Conservation (phyloP, 2,113 vertebrate species). For the Gymnarchus niloticus region DNA sequence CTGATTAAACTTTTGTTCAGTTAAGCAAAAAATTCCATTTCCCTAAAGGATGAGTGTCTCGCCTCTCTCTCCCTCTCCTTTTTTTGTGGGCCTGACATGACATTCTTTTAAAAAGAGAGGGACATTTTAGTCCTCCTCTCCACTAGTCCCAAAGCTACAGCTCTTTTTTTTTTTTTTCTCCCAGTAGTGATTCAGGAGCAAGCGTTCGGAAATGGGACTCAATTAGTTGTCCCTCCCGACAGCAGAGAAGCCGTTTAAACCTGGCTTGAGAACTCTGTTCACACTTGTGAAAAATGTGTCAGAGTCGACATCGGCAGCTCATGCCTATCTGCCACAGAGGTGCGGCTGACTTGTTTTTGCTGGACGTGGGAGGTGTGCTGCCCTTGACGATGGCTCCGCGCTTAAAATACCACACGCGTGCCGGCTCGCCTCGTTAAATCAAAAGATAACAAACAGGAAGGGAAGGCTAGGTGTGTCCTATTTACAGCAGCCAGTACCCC, state of each 20-base stretch:
- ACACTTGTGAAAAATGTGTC: neutral
- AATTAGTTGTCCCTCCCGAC: neutral
- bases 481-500: neutral
- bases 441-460: neutral
- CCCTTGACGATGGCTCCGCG: neutral
- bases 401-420: neutral
- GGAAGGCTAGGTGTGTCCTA: neutral
- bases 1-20: conserved; percentile 26
- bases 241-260: neutral
- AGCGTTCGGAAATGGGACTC: neutral
- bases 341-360: neutral
- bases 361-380: neutral
- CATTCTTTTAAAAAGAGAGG: neutral
- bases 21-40: conserved; percentile 22
- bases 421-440: neutral
- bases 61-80: neutral
- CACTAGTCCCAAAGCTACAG: neutral
- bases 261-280: neutral
- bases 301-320: neutral
- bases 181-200: neutral
- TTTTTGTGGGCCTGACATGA: neutral
- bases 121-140: neutral
- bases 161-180: neutral
- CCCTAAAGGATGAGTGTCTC: conserved; percentile 13
- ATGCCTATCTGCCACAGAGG: neutral